These are phyloP conservation scores for Triops longicaudatus DNA, from an alignment of 1,140 invertebrate species.

Conservation along the genomic window DNA sequence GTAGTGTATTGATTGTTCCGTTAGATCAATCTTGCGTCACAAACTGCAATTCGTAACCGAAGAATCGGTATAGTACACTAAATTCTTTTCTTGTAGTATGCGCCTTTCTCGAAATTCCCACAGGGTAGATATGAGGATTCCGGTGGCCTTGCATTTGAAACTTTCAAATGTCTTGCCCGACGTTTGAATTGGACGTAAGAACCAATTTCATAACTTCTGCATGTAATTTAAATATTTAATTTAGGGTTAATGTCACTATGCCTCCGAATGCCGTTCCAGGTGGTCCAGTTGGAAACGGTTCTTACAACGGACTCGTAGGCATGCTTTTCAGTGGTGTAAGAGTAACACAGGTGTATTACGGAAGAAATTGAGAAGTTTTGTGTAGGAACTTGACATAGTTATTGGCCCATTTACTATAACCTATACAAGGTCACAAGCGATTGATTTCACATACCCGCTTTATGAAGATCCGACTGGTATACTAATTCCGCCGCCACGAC, in stretches of 20 bases:
- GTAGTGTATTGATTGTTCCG: no score
- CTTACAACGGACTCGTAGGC: conserved; percentile 20
- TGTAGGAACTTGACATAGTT: conserved; percentile 18
- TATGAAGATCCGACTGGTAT: conserved; percentile 20
- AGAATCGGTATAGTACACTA: no score
- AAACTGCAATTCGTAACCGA: no score
- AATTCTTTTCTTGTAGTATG: no score
- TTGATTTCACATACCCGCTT: conserved; percentile 21
- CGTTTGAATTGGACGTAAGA: neutral
- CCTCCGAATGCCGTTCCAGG: neutral
- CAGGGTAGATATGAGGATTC: neutral
- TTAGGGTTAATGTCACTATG: neutral
- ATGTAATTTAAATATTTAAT: neutral
- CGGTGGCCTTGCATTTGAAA: neutral
- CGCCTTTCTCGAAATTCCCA: neutral
- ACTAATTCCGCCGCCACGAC: conserved; percentile 21
- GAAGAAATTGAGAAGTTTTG: neutral
- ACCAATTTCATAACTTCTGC: neutral
- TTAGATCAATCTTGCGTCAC: no score
- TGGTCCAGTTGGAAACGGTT: neutral
- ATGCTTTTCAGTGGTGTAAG: conserved; percentile 21
- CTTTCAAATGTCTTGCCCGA: neutral
- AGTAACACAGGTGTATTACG: neutral
- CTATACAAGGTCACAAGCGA: conserved; percentile 17
- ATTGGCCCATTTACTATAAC: conserved; percentile 17